Evolutionary conservation across 2,797 vertebrate species (phyloP), one percentile per base, ranked within the genome.

Genomic region (Muraenolepis orangiensis): DNA sequence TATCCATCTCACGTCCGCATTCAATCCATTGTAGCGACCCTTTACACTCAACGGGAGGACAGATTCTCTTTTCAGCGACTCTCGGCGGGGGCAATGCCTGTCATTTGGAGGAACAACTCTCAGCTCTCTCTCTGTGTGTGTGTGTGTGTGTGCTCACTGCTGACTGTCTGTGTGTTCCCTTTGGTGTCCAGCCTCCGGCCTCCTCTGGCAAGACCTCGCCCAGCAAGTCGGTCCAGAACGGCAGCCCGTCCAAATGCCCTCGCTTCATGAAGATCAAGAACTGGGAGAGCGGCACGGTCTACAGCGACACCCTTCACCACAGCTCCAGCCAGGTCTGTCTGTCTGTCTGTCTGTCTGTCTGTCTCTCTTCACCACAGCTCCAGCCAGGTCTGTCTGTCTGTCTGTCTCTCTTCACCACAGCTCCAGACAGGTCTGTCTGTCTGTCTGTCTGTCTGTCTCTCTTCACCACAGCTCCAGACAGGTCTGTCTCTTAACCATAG

Each of bases 241-340:
- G 94, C 76, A 99, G 97, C 78, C 97, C 97, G 18, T 95, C 96
- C 87, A 98, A 98, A 87, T 96, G 96, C 97, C 97, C 0, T 94
- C 95, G 31, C 42, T 99, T 97, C 76, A 90, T 98, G 80, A 98
- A 98, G 85, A 91, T 98, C 87, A 97, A 94, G 91, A 99, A 99
- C 91, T 98, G 96, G 97, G 97, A 99, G 90, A 97, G 93, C 0
- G 95, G 95, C 0, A 91, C 90, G 0, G 71, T 96, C 76, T 95
- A 96, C 81, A 96, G 87, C 0, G 98, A 99, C 84, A 96, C 94
- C 0, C 92, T 99, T 71, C 95, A 98, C 84, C 93, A 96, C 64
- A 94, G 92, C 86, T 94, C 94, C 10, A 92, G 94, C 0, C 91
- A 95, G 95, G 96, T 98, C 28, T n/a, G 7, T 40, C n/a, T 10